phyloP scores from a whole-genome alignment of 2,113 vertebrate genomes.

The Chaetodon trifascialis region DNA sequence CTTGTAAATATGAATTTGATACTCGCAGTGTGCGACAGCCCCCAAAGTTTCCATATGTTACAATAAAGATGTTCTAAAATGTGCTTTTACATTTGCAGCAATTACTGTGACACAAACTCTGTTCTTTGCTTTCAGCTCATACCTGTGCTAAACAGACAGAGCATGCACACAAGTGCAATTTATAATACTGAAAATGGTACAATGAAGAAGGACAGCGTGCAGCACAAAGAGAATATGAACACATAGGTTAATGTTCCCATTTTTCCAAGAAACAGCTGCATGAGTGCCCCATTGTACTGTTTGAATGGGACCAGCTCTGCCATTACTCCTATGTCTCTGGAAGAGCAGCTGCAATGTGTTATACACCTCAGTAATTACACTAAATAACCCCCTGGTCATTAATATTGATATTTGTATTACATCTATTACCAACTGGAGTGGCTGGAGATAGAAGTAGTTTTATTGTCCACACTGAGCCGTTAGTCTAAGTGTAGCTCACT shows the following conservation, averaged over 20 bases:
- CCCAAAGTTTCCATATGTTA: not conserved
- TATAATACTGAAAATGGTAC: not conserved
- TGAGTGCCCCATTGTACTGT: not conserved
- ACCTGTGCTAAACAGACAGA: not conserved
- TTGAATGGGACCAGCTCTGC: not conserved
- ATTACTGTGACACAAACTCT: not conserved
- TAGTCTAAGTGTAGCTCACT: constrained; percentile 1
- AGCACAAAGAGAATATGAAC: not conserved
- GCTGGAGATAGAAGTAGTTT: constrained; percentile 39
- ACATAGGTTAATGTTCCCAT: not conserved
- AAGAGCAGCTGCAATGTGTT: constrained; percentile 2
- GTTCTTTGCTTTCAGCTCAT: not conserved
- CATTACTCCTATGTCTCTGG: not conserved
- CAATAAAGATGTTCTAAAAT: not conserved
- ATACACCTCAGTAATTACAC: constrained; percentile 36
- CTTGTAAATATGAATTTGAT: constrained; percentile 4
- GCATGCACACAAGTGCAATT: not conserved
- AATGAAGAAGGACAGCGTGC: not conserved
- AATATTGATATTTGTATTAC: constrained; percentile 55
- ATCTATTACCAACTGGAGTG: constrained; percentile 28
- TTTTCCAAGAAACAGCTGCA: not conserved
- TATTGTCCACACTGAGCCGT: constrained; percentile 20
- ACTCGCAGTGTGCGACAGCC: not conserved
- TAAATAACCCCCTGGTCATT: constrained; percentile 46
- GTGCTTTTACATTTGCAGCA: not conserved